Evolutionary conservation across 2,888 invertebrate genomes (phyloP), one percentile per base, ranked within the genome.

Genomic region (Agrilus biguttatus): DNA sequence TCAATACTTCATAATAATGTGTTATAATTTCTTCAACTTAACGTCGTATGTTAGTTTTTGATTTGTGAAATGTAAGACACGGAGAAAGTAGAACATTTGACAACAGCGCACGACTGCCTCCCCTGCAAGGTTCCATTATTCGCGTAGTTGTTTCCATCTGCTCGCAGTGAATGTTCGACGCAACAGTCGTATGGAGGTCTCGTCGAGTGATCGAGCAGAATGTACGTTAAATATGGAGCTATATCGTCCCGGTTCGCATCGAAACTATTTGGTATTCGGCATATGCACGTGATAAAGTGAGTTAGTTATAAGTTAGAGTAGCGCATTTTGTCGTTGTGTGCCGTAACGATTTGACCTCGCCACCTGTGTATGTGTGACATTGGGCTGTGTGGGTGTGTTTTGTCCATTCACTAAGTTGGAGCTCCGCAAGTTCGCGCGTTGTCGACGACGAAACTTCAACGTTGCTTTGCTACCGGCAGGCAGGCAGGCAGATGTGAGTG

Each of bases 281-380:
- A 45, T 38, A 42, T 39, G 28, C 36, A 42, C 41, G 43, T 44
- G 41, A 42, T 47, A 47, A 40, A 44, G 47, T 47, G 45, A 47
- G 47, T 47, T 45, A 8, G 40, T 36, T 35, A 37, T 28, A 33
- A 8, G 37, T 8, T 17, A 14, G n/a, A 13, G 21, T 21, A 21
- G 41, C 41, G 14, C 2, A 23, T 32, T 13, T 32, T 23, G 14
- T 34, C 17, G 38, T 36, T 28, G 28, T 28, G 28, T 28, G 28
- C 28, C 28, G 28, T 10, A 28, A 28, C 28, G 28, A 39, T 33
- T 34, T 35, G 51, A 48, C 53, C 52, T 54, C 54, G 51, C 52
- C 58, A 57, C 56, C 56, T 58, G 57, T 55, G 53, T 58, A 54
- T 55, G 55, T 58, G 55, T 59, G 62, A 61, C 60, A 61, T 62